phyloP scores from a whole-genome alignment of 23 tunicate genomes.

The Pegea sp. region DNA sequence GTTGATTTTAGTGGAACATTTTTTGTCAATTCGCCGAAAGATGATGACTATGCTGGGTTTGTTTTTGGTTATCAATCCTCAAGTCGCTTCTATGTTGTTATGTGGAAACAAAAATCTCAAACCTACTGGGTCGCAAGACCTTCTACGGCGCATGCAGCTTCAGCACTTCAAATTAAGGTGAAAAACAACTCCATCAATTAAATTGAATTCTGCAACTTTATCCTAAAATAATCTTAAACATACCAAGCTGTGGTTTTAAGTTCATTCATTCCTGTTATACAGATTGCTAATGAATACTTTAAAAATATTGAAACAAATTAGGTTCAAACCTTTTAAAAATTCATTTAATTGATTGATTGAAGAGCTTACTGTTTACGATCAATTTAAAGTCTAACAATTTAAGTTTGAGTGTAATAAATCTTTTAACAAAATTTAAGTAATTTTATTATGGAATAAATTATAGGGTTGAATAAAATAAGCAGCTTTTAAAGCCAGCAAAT shows the following conservation, averaged over 20 bases:
- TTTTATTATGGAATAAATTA: too few relatives aligned
- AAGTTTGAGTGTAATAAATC: too few relatives aligned
- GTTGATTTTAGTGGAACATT: slow-evolving; percentile 90
- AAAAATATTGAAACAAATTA: not conserved
- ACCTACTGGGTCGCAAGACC: slow-evolving; percentile 47
- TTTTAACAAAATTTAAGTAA: too few relatives aligned
- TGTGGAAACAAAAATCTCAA: slow-evolving; percentile 92
- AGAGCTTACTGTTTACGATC: too few relatives aligned
- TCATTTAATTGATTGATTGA: too few relatives aligned
- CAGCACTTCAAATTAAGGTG: slow-evolving; percentile 76
- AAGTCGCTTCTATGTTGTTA: slow-evolving; percentile 64
- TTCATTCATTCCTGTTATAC: not conserved
- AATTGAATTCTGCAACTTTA: not conserved
- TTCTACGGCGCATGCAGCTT: slow-evolving; percentile 19
- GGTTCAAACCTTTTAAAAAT: too few relatives aligned
- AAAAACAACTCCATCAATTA: not conserved
- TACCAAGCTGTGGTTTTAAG: not conserved
- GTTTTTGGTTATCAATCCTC: slow-evolving; percentile 93
- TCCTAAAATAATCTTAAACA: not conserved
- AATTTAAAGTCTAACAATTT: too few relatives aligned
- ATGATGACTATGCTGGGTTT: slow-evolving; percentile 95
- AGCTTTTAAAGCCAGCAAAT: too few relatives aligned
- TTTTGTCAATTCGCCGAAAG: slow-evolving; percentile 57
- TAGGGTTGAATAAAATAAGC: too few relatives aligned
- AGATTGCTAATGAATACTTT: not conserved